Base-by-base conservation (phyloP, 2,888 invertebrate species). In the Nymphalis polychloros region DNA sequence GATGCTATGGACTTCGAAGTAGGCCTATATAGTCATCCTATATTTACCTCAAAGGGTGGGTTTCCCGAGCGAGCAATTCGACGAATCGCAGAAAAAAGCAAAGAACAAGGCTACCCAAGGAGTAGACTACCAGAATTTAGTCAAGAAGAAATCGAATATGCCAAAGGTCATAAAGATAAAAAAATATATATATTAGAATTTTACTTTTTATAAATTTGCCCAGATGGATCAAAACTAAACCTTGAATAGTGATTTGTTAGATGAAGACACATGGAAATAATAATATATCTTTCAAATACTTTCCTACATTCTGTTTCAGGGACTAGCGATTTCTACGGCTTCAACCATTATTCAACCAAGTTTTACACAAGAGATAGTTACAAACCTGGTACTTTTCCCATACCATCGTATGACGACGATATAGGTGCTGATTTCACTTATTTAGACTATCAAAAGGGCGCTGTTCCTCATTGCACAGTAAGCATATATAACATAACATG, bases 61-160 rank as follows among this genome's bases (percentile, higher is more conserved):
- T 94, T 92, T 72, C 94, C 94, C 0, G 77, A 86, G 4, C 78
- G 89, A 4, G 86, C 93, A 67, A 85, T 89, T 60, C 75, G 85
- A 48, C 76, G 84, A 8, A 82, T 94, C 1, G 89, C 83, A 0
- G 79, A 83, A 53, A 93, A 87, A 69, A 93, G 94, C 72, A 76
- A 75, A 4, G 78, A 84, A 55, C 93, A 94, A 80, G 93, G 93
- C 0, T 92, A 83, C 67, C 67, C 76, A 0, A 78, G 78, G 64
- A 93, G 93, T 27, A 82, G 94, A 62, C 79, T 94, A 13, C 94
- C 94, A 3, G 79, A 81, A 47, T 88, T 94, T 57, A 87, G 88
- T 1, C 67, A 78, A 3, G 84, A 88, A 63, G 93, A 94, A 82
- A 82, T 79, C 4, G 77, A 82, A 19, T 84, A 77, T 64, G 78